Evolutionary conservation across 2,888 invertebrate species (phyloP), one percentile per base, ranked within the genome.

Genomic region (Lymantria dispar): DNA sequence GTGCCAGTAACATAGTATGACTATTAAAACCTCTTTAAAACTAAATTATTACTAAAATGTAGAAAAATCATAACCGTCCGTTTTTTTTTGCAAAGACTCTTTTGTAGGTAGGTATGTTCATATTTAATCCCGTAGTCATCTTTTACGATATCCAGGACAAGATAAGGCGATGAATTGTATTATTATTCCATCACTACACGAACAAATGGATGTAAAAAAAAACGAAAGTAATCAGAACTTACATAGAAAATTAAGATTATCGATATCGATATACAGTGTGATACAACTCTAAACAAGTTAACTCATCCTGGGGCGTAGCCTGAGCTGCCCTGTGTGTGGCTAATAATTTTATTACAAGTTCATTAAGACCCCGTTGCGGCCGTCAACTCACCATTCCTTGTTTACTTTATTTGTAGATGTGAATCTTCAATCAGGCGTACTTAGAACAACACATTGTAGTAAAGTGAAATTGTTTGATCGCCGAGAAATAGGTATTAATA

Each of bases 271-370:
- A 47, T 9, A 8, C 9, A n/a, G 13, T 40, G 14, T 29, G 40
- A 40, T 48, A 51, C 85, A 66, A 61, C 87, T 64, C 83, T 87
- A 70, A 30, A 49, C 74, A 80, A 77, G 87, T 87, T 86, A 87
- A 87, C 84, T 85, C 83, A 78, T 81, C 80, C 74, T 76, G 79
- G 88, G 89, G 88, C 87, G 87, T 86, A 80, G 85, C 81, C 84
- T 82, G 77, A 72, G 75, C 79, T 79, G 80, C 87, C 78, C 88
- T 81, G 84, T 88, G 83, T 88, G 88, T 85, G 85, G 87, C 87
- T 88, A 91, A 90, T 91, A 89, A 90, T 88, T 90, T 88, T 87
- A 90, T 90, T 90, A 90, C 87, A 83, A 85, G 84, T 90, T 90
- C 87, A 90, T 90, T 89, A 89, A 83, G 85, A 85, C 74, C 76